Conservation (phyloP, 2,797 vertebrate genomes). For the Clarias fuscus region DNA sequence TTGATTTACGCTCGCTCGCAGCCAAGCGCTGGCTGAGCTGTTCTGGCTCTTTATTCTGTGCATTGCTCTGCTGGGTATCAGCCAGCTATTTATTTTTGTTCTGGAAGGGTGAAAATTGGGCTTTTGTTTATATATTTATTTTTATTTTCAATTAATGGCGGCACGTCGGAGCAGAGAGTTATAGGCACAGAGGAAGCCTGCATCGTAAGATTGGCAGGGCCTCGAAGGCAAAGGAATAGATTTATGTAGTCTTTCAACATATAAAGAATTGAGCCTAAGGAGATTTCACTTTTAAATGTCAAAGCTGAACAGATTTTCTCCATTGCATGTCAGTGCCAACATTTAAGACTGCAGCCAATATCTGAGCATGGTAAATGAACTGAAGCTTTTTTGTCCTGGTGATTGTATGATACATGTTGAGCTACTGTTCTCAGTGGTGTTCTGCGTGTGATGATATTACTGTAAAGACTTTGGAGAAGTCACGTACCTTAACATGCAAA, state of each 20-base stretch:
- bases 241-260: constrained; percentile 51
- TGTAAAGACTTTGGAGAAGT: not conserved
- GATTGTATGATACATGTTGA: constrained; percentile 27
- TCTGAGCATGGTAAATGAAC: constrained; percentile 33
- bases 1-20: constrained; percentile 70
- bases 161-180: constrained; percentile 51
- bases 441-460: constrained; percentile 25
- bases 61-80: constrained; percentile 61
- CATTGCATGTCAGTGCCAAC: constrained; percentile 26
- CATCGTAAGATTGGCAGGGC: constrained; percentile 41
- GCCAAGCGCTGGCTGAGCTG: constrained; percentile 60
- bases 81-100: constrained; percentile 65
- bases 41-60: constrained; percentile 66
- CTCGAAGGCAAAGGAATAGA: constrained; percentile 44
- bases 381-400: constrained; percentile 25
- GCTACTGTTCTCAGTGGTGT: constrained; percentile 15
- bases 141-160: constrained; percentile 57
- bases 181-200: constrained; percentile 47
- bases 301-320: constrained; percentile 43
- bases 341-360: constrained; percentile 38
- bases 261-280: constrained; percentile 48
- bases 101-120: constrained; percentile 46
- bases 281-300: constrained; percentile 49
- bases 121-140: constrained; percentile 57
- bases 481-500: constrained; percentile 56